Base-by-base conservation (phyloP, 64 coral and sea anemone genomes). In the Cladopsammia gracilis region DNA sequence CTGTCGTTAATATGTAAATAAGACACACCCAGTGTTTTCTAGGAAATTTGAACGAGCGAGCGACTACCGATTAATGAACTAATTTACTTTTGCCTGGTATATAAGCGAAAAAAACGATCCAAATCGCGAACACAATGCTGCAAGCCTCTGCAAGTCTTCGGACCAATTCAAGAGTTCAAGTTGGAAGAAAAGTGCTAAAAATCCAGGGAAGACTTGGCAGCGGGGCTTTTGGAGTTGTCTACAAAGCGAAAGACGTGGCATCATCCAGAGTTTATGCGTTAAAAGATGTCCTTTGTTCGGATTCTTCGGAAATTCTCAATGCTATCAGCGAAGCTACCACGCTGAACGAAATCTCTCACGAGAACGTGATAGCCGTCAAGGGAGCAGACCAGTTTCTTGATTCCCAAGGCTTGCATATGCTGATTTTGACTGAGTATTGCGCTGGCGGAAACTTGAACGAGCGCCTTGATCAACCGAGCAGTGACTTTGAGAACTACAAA, bases 351-450 rank as follows among this genome's bases (percentile, higher is more conserved):
- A 54, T 79, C 6, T 69, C 9, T 5, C 88, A 90, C 61, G 47
- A 79, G 13, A 67, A 79, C 22, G 67, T 90, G 9, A 79, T 90
- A 0, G 45, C 48, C 1, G 6, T 79, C 10, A 4, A 34, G 7
- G 88, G 49, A 69, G 60, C 54, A 5, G 76, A 70, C 13, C 12
- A 43, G 23, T 79, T 53, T 20, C 4, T 0, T 0, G 64, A 78
- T 49, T 15, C 10, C 6, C 24, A 78, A 3, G 72, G 58, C n/a
- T 13, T 44, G 12, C 23, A 75, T 44, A 67, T 88, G 69, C 76
- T 83, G 34, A 73, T 93, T 64, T 88, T 96, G 49, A 91, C 62
- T 5, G 94, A 96, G 75, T 88, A 75, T 43, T 96, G 94, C 12
- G 71, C 77, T 34, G 93, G 88, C 5, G 89, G 94, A 10, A 90